phyloP scores from a whole-genome alignment of 1,140 invertebrate genomes.

The Papilio helenus region DNA sequence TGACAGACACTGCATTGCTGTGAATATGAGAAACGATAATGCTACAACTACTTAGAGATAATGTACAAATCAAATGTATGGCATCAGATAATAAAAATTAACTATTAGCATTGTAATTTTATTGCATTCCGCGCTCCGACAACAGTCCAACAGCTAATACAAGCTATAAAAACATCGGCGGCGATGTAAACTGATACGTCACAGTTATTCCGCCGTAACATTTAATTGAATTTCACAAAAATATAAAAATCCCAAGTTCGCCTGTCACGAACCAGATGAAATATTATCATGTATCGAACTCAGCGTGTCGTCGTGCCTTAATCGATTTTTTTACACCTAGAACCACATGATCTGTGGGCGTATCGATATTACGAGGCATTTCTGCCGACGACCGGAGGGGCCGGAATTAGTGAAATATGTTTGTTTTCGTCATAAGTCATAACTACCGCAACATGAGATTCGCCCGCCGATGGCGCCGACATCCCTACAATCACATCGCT shows the following conservation, averaged over 20 bases:
- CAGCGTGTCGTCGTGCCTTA: conserved; percentile 79
- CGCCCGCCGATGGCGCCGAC: conserved; percentile 50
- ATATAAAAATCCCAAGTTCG: conserved; percentile 70
- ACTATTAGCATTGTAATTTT: conserved; percentile 48
- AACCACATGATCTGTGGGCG: conserved; percentile 79
- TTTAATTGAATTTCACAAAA: conserved; percentile 80
- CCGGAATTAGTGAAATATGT: conserved; percentile 75
- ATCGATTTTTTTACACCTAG: conserved; percentile 83
- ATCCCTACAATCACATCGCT: conserved; percentile 51
- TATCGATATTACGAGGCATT: conserved; percentile 74
- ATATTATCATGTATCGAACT: conserved; percentile 79
- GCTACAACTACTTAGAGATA: conserved; percentile 1
- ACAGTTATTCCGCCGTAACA: conserved; percentile 65
- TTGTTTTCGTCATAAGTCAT: conserved; percentile 73
- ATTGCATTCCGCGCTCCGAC: conserved; percentile 49
- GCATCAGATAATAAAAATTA: conserved; percentile 41
- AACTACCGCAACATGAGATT: conserved; percentile 66
- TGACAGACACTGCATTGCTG: neutral
- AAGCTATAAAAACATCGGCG: conserved; percentile 56
- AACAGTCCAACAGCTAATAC: conserved; percentile 33
- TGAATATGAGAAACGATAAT: conserved; percentile 1
- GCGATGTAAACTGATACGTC: conserved; percentile 71
- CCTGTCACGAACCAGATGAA: conserved; percentile 71
- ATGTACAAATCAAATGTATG: neutral
- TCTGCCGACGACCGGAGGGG: conserved; percentile 68